Conservation (phyloP, 2,113 vertebrate genomes). For the Uria aalge region DNA sequence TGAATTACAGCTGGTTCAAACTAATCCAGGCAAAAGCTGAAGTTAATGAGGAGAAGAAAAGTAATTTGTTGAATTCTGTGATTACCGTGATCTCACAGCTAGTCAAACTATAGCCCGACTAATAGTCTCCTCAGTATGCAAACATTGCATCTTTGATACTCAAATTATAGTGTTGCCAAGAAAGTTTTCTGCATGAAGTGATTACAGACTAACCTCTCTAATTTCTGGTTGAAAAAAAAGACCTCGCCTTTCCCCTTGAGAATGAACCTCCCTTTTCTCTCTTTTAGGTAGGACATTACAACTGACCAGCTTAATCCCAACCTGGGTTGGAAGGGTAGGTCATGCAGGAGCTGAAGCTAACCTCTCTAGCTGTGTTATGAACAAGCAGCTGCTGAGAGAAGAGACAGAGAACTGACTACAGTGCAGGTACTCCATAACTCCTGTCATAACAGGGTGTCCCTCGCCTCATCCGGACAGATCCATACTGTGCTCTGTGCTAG, state of each 20-base stretch:
- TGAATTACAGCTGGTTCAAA: constrained; percentile 21
- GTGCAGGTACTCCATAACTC: background rate
- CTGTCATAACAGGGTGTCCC: background rate
- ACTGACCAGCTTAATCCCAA: background rate
- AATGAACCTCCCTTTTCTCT: background rate
- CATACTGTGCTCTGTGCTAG: background rate
- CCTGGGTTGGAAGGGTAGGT: background rate
- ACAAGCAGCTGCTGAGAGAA: background rate
- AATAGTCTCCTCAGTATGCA: background rate
- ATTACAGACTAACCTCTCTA: background rate
- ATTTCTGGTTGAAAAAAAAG: background rate
- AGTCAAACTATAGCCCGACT: background rate
- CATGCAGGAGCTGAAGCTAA: background rate
- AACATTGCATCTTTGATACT: background rate
- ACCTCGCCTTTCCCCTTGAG: background rate
- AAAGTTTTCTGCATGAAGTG: background rate
- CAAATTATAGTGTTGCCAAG: background rate
- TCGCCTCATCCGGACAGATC: background rate
- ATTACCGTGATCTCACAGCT: background rate
- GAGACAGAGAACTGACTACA: background rate
- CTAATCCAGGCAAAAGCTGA: constrained; percentile 23
- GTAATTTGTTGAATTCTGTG: background rate
- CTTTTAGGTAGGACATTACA: background rate
- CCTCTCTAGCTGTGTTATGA: background rate
- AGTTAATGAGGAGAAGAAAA: constrained; percentile 32